phyloP scores from a whole-genome alignment of 2,888 invertebrate genomes.

The Pachycephus smyrnensis region DNA sequence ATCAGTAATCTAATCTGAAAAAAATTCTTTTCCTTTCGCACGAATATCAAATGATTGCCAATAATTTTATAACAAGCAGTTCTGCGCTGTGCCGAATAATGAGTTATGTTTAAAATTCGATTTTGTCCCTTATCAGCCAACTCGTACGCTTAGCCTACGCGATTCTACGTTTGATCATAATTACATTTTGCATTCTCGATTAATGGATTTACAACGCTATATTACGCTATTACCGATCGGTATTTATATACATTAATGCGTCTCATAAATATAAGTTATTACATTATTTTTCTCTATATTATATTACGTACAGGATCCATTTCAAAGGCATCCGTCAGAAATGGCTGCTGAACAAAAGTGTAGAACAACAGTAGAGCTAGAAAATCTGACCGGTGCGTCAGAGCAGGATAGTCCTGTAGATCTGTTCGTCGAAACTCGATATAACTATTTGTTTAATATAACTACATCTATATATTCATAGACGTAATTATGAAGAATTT shows the following conservation, averaged over 20 bases:
- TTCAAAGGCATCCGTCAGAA: neutral
- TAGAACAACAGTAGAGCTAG: neutral
- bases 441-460: slow-evolving; percentile 12
- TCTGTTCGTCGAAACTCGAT: neutral
- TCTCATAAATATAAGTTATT: slow-evolving; percentile 58
- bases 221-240: slow-evolving; percentile 32
- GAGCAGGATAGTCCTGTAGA: neutral
- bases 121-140: neutral
- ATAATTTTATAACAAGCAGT: neutral
- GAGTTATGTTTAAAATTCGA: too few relatives aligned
- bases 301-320: neutral
- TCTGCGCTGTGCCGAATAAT: too few relatives aligned
- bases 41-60: neutral
- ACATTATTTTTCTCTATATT: slow-evolving; percentile 31
- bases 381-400: neutral
- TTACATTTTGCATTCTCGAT: slow-evolving; percentile 40
- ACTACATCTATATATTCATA: slow-evolving; percentile 38
- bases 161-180: slow-evolving; percentile 44
- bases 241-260: slow-evolving; percentile 50
- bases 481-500: slow-evolving; percentile 45
- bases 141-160: slow-evolving; percentile 25
- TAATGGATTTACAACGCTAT: slow-evolving; percentile 34
- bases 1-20: neutral
- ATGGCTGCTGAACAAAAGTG: neutral
- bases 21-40: neutral